Conservation (phyloP, 2,797 vertebrate genomes). For the Hippoglossus hippoglossus region DNA sequence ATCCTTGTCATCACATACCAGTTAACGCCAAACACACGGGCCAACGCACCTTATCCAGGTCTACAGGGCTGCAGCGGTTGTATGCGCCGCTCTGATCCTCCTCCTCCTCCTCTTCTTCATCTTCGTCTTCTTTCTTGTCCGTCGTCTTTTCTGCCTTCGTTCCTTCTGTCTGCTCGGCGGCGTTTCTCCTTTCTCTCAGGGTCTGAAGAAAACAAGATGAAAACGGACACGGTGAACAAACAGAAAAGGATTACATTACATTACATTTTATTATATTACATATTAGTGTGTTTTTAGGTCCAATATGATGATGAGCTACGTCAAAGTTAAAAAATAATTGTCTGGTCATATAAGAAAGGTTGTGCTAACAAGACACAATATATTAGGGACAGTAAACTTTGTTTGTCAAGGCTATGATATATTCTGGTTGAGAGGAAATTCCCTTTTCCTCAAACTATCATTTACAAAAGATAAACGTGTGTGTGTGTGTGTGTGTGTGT, state of each 20-base stretch:
- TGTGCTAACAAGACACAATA: too few species aligned
- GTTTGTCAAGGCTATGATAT: neutral
- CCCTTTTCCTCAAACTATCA: neutral
- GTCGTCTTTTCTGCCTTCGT: conserved; percentile 9
- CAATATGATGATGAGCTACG: too few species aligned
- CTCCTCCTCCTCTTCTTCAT: conserved; percentile 34
- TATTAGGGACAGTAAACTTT: too few species aligned
- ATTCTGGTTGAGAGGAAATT: neutral
- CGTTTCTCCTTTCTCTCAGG: conserved; percentile 67
- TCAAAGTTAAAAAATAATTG: too few species aligned
- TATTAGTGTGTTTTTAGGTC: too few species aligned
- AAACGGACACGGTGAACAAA: neutral
- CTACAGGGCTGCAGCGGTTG: conserved; percentile 74
- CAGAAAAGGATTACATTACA: neutral
- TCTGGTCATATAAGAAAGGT: too few species aligned
- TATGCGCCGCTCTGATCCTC: conserved; percentile 44
- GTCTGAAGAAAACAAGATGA: conserved; percentile 44
- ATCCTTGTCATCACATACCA: neutral
- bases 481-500: neutral
- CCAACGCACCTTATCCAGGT: conserved; percentile 73
- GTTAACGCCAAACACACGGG: conserved; percentile 7
- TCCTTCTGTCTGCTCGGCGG: conserved; percentile 35
- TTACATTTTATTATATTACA: too few species aligned
- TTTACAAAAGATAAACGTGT: neutral
- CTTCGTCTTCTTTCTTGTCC: neutral